Evolutionary conservation across 2,113 vertebrate genomes (phyloP).

Genomic region (Saguinus imperator): DNA sequence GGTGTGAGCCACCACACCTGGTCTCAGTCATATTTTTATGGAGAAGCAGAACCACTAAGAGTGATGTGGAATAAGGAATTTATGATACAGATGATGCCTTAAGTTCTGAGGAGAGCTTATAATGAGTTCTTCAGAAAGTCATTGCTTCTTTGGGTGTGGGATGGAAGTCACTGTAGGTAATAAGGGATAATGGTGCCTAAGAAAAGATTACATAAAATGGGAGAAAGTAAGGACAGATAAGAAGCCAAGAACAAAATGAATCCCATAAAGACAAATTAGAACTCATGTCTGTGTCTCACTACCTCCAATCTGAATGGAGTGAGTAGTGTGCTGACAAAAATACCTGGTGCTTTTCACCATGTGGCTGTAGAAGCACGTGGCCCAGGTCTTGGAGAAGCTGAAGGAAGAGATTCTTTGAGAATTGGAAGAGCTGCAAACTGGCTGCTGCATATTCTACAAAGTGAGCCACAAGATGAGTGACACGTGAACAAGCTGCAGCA

Average conservation of each 20-base stretch:
- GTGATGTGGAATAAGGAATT: background rate
- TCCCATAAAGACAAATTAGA: background rate
- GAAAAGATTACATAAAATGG: background rate
- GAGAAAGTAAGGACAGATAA: background rate
- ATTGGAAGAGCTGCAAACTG: background rate
- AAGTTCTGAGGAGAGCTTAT: background rate
- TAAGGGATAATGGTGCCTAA: background rate
- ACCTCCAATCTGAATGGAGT: too few species aligned
- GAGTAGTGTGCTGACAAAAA: accelerated
- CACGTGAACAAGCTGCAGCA: background rate
- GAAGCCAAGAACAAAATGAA: background rate
- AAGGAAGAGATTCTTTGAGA: background rate
- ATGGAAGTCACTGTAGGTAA: background rate
- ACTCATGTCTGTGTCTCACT: background rate
- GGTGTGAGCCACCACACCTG: too few species aligned
- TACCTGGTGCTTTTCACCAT: background rate
- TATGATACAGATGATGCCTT: background rate
- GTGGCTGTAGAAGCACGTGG: background rate
- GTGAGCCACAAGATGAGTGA: background rate
- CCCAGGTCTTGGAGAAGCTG: background rate
- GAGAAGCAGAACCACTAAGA: background rate
- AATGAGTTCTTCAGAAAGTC: background rate
- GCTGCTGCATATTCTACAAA: background rate
- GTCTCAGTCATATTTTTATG: background rate
- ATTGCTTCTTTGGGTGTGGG: background rate